These are phyloP conservation scores for Sarcophaga subvicina DNA, from an alignment of 2,888 invertebrate species.

Conservation along the genomic window DNA sequence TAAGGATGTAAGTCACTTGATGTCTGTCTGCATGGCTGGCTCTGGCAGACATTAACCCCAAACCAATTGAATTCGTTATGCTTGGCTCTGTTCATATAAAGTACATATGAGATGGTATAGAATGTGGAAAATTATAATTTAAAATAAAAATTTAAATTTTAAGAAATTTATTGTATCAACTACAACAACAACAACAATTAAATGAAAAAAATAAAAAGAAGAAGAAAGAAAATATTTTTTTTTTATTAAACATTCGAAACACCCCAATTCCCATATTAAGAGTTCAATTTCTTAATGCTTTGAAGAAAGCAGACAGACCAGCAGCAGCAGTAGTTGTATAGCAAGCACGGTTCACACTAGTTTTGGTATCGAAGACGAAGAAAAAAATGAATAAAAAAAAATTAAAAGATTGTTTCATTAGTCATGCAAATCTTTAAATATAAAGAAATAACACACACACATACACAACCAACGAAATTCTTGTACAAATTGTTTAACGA, in stretches of 20 bases:
- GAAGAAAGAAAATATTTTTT: too few relatives aligned
- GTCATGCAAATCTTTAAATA: conserved; percentile 69
- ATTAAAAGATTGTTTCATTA: conserved; percentile 59
- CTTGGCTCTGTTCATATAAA: conserved; percentile 42
- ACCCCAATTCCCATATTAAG: neutral
- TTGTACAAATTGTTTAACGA: conserved; percentile 56
- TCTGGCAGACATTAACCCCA: conserved; percentile 49
- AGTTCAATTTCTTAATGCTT: neutral
- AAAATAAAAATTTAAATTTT: conserved; percentile 54
- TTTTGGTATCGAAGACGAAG: too few relatives aligned
- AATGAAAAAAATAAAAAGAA: neutral
- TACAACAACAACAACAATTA: neutral
- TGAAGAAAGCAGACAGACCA: neutral
- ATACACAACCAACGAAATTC: conserved; percentile 27
- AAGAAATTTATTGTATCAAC: conserved; percentile 32
- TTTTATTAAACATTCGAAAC: conserved; percentile 30
- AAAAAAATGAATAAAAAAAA: neutral
- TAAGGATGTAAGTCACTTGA: conserved; percentile 1
- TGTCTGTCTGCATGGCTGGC: conserved; percentile 4
- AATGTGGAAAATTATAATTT: conserved; percentile 30
- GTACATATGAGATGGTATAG: neutral
- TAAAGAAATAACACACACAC: conserved; percentile 50
- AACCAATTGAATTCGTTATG: conserved; percentile 67
- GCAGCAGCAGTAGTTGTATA: neutral
- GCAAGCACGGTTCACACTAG: too few relatives aligned